Evolutionary conservation across 2,113 vertebrate genomes (phyloP), one percentile per base, ranked within the genome.

Genomic region (Malaclemys terrapin): DNA sequence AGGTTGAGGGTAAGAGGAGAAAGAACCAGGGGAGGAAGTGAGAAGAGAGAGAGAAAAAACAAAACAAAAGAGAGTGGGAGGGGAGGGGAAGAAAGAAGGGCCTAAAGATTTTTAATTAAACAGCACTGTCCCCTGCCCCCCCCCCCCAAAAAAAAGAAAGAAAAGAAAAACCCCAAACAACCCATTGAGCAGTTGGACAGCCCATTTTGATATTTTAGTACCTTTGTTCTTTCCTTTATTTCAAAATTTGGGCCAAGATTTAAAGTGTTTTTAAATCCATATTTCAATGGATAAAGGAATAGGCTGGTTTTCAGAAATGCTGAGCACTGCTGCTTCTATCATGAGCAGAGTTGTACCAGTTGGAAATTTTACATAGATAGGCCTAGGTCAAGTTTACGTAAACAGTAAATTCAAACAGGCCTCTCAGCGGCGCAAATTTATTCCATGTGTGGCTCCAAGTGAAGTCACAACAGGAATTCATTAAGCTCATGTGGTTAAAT

Each of bases 251-350:
- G 89, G 38, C 35, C n/a, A 27, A 59, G 88, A 69, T 92, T 54
- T 91, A 81, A 94, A 79, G 90, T 88, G 91, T 47, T 45, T 62
- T 72, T 89, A 72, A 80, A 42, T 89, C 72, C 93, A 22, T 92
- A 88, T 84, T 88, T 75, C 89, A 95, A 88, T 72, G 76, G 53
- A 83, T 80, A 88, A 78, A 38, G 38, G 92, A 91, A 50, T 91
- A 85, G 29, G 42, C 95, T 7, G 5, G 56, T 80, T 79, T 92
- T 89, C 53, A 86, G 38, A 90, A 96, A 42, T 78, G 85, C 27
- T 56, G 38, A 52, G 65, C 65, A 72, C 65, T 1, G 4, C 65
- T 72, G 8, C n/a, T 72, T n/a, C 35, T 72, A 38, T n/a, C 19
- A 38, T 72, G 17, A 38, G 19, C n/a, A 14, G 65, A 38, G n/a